These are phyloP conservation scores for Guaruba guarouba DNA, from an alignment of 2,113 vertebrate species.

Conservation along the genomic window DNA sequence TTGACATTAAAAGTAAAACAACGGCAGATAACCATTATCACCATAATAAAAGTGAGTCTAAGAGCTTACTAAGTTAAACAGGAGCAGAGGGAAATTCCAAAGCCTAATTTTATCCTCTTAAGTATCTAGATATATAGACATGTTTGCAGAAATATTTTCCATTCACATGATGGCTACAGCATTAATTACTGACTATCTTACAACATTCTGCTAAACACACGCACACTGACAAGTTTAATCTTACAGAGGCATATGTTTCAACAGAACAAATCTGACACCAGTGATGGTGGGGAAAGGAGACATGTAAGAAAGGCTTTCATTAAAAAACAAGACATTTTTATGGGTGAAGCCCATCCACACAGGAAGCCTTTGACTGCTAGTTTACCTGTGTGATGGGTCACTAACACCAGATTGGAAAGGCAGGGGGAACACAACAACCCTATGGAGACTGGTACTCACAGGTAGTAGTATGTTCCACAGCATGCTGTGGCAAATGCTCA, in stretches of 20 bases:
- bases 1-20: background rate
- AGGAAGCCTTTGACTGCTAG: background rate
- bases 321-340: background rate
- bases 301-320: background rate
- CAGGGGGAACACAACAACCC: background rate
- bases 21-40: constrained; percentile 12
- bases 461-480: background rate
- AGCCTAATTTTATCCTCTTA: constrained; percentile 46
- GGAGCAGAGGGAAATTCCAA: constrained; percentile 46
- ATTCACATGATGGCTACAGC: constrained; percentile 12
- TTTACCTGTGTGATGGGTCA: background rate
- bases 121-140: constrained; percentile 38
- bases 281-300: background rate
- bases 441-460: background rate
- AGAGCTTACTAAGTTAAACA: background rate
- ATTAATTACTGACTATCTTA: constrained; percentile 27
- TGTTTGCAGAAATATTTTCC: constrained; percentile 46
- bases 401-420: background rate
- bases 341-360: background rate
- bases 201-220: background rate
- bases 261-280: background rate
- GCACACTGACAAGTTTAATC: background rate
- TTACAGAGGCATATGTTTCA: background rate
- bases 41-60: background rate
- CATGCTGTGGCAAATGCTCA: background rate